These are phyloP conservation scores for Sula dactylatra DNA, from an alignment of 2,113 vertebrate species.

Conservation along the genomic window DNA sequence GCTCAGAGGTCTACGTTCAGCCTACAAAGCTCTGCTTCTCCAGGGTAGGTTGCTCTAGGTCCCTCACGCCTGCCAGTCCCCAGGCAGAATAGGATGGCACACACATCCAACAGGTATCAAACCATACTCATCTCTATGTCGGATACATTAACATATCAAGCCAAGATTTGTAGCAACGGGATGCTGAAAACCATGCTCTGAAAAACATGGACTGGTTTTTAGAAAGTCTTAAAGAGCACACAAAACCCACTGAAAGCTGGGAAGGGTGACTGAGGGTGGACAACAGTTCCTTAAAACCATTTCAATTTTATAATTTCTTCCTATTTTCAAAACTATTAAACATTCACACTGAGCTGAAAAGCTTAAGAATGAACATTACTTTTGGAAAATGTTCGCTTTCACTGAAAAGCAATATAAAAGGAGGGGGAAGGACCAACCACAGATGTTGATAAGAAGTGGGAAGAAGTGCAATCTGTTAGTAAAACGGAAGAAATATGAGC, in stretches of 20 bases:
- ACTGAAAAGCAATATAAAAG: neutral
- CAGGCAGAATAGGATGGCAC: neutral
- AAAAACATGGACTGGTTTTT: neutral
- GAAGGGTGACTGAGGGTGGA: neutral
- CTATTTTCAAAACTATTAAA: neutral
- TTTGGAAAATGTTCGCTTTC: neutral
- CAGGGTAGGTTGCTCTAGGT: neutral
- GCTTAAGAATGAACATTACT: neutral
- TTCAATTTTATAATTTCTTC: neutral
- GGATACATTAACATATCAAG: neutral
- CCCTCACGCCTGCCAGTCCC: neutral
- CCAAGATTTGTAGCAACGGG: neutral
- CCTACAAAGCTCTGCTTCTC: neutral
- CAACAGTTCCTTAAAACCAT: neutral
- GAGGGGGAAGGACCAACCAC: neutral
- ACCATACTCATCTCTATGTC: fast-evolving
- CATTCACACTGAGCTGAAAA: neutral
- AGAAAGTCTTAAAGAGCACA: neutral
- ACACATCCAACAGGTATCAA: neutral
- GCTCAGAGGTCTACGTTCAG: neutral
- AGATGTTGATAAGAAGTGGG: neutral
- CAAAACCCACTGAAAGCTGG: neutral
- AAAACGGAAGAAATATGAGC: neutral
- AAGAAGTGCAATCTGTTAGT: neutral
- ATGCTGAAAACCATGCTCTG: neutral